phyloP scores from a whole-genome alignment of 2,797 vertebrate species.

The Anolis apletophallus region DNA sequence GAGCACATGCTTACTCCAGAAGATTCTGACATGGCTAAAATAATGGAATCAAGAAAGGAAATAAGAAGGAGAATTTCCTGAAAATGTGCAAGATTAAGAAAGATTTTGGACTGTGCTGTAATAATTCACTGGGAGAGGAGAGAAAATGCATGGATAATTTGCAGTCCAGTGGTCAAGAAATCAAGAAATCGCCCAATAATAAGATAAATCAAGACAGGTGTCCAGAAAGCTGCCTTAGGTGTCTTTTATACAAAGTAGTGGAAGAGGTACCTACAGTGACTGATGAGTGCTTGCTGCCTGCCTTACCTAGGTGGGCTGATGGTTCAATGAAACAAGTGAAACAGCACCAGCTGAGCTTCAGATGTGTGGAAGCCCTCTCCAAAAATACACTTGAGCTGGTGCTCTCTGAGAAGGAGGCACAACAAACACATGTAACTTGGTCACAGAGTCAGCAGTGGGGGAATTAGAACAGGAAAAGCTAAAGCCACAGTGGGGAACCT shows the following conservation, averaged over 20 bases:
- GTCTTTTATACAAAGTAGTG: no score
- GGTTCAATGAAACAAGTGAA: no score
- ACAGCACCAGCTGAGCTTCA: no score
- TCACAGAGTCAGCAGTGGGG: neutral
- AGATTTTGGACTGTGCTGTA: neutral
- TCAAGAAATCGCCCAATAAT: no score
- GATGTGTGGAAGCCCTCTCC: no score
- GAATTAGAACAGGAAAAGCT: neutral
- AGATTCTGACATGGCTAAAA: neutral
- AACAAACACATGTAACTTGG: no score
- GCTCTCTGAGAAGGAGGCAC: no score
- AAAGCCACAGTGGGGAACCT: neutral
- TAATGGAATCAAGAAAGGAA: neutral
- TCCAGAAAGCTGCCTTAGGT: no score
- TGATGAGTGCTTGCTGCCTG: neutral
- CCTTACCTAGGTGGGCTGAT: no score
- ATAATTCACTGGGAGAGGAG: neutral
- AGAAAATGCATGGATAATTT: no score
- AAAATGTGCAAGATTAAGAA: neutral
- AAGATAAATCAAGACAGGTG: neutral
- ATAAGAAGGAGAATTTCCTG: neutral
- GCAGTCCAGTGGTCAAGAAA: no score
- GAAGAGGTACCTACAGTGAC: no score
- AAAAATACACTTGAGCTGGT: neutral
- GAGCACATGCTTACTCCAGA: neutral